Base-by-base conservation (phyloP, 2,888 invertebrate species). In the Ferdinandea cuprea region DNA sequence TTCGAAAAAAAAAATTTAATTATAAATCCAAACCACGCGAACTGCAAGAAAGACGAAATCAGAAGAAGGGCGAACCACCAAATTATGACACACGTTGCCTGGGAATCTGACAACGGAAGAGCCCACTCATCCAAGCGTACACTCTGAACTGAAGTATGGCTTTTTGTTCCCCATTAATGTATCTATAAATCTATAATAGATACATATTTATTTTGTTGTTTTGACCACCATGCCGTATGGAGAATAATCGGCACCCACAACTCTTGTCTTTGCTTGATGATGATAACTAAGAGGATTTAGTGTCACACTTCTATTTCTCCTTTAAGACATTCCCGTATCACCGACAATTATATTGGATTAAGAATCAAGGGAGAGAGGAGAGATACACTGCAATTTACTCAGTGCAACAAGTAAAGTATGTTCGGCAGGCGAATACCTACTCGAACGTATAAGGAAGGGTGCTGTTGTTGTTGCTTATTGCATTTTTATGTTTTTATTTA, bases 271-370 rank as follows among this genome's bases (percentile, higher is more conserved):
- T n/a, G n/a, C n/a, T n/a, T n/a, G n/a, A n/a, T n/a, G n/a, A 5
- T 5, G 25, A 25, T 5, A 3, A 2, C 25, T 25, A 25, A 25
- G 25, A 25, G 25, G 25, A 25, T 25, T 25, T 25, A 3, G 25
- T 25, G 5, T 25, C 40, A 15, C 13, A n/a, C 19, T 19, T 8
- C 50, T n/a, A n/a, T n/a, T n/a, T n/a, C 19, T 5, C 8, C 35
- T 21, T 56, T 15, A 28, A 52, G 66, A 56, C 54, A 42, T 40
- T 63, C 59, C 40, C 63, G 66, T 59, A 61, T 61, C 61, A 30
- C 25, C 13, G 76, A 72, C 61, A 77, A 61, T 83, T 83, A 83
- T 83, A 83, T 83, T 83, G 81, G 81, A 83, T 83, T 83, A 77
- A 56, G 59, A 52, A 58, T 2, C 15, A 28, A n/a, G 19, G 30